Evolutionary conservation across 1,140 invertebrate genomes (phyloP).

Genomic region (Drosophila nigromelanica): DNA sequence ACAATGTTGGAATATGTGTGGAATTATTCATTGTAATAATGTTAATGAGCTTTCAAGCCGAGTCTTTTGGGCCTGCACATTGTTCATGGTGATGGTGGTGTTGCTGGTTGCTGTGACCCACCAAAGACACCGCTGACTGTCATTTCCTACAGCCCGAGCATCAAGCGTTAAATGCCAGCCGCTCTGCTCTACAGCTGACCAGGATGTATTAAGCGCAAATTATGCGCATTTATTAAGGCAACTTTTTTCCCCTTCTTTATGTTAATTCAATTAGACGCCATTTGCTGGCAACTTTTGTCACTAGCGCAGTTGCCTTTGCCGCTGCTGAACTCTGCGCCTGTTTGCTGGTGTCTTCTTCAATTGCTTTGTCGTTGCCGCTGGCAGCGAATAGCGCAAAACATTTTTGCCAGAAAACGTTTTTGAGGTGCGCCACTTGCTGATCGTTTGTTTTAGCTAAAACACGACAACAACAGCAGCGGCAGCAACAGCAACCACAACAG

Average conservation of each 20-base stretch:
- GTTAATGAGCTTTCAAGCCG: conserved; percentile 65
- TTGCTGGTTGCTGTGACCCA: conserved; percentile 45
- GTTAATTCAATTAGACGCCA: conserved; percentile 73
- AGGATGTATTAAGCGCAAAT: conserved; percentile 61
- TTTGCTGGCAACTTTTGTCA: conserved; percentile 58
- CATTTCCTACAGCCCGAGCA: conserved; percentile 28
- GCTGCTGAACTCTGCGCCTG: conserved; percentile 47
- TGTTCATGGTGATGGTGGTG: conserved; percentile 47
- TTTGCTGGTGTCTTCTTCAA: conserved; percentile 63
- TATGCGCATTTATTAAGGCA: conserved; percentile 63
- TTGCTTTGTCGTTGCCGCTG: conserved; percentile 39
- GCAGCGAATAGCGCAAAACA: conserved; percentile 30
- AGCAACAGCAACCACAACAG: conserved; percentile 16
- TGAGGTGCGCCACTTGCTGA: conserved; percentile 78
- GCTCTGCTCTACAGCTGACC: conserved; percentile 48
- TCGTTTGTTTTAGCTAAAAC: conserved; percentile 71
- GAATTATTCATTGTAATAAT: conserved; percentile 79
- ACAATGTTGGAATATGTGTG: conserved; percentile 63
- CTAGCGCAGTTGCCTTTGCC: conserved; percentile 29
- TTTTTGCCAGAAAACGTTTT: conserved; percentile 66
- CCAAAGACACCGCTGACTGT: conserved; percentile 6
- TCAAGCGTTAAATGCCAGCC: conserved; percentile 60
- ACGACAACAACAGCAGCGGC: conserved; percentile 49
- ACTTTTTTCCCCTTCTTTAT: conserved; percentile 59
- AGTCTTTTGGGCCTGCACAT: conserved; percentile 17